Percentiles rank a stretch among this genome's conserved stretches.
phyloP scores from a whole-genome alignment of 2,797 vertebrate species.

The Sebastes dallii region DNA sequence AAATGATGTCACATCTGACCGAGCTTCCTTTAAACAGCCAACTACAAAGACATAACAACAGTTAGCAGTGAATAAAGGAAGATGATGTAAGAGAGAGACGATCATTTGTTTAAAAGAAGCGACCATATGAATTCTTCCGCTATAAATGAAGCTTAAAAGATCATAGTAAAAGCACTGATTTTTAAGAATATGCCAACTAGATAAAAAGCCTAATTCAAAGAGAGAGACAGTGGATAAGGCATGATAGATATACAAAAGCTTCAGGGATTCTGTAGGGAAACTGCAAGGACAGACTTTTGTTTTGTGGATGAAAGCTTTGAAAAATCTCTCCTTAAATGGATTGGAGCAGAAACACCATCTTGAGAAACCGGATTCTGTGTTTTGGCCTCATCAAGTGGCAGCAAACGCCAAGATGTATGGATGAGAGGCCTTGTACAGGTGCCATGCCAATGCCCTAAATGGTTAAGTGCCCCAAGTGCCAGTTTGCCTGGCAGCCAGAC shows the following conservation, averaged over 20 bases:
- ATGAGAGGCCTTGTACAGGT: conserved; percentile 70
- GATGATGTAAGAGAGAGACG: background rate
- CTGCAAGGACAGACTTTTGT: conserved; percentile 13
- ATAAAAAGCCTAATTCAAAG: background rate
- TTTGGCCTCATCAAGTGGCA: conserved; percentile 62
- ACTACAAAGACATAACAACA: conserved; percentile 40
- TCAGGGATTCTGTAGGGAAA: conserved; percentile 1
- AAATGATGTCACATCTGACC: conserved; percentile 60
- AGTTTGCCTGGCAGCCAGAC: conserved; percentile 78
- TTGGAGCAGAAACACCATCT: conserved; percentile 49
- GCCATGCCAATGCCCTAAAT: conserved; percentile 80
- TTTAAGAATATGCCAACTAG: background rate
- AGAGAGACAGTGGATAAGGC: background rate
- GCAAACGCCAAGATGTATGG: conserved; percentile 64
- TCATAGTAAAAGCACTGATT: background rate
- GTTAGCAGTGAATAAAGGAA: conserved; percentile 21
- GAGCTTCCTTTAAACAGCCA: conserved; percentile 30
- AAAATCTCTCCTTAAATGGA: conserved; percentile 66
- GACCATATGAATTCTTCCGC: background rate
- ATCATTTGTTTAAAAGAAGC: background rate
- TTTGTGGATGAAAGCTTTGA: conserved; percentile 22
- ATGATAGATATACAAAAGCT: background rate
- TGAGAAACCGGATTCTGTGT: conserved; percentile 52
- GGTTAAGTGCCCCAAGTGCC: conserved; percentile 80
- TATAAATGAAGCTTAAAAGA: background rate